A percentile compares a stretch with the other conserved stretches of the same genome.
phyloP scores from a whole-genome alignment of 1,140 invertebrate genomes.

The Drosophila mayri region DNA sequence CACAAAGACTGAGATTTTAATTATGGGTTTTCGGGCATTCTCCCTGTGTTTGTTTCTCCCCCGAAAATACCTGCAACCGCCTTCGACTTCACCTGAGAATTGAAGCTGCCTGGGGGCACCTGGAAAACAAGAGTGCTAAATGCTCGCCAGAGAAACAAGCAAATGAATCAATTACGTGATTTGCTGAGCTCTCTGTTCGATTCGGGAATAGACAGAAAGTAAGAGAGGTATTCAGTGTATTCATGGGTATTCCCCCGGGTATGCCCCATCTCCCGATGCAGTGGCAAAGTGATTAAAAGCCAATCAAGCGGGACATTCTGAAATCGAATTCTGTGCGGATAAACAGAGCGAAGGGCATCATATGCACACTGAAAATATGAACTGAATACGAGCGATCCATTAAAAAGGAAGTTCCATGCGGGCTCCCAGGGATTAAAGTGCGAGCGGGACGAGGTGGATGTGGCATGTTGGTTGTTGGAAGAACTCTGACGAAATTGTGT shows the following conservation, averaged over 20 bases:
- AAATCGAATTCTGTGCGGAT: conserved; percentile 28
- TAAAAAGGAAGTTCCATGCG: conserved; percentile 75
- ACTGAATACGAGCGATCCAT: conserved; percentile 47
- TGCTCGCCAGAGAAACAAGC: conserved; percentile 3
- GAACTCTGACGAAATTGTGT: conserved; percentile 60
- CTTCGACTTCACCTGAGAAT: conserved; percentile 29
- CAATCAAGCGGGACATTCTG: conserved; percentile 35
- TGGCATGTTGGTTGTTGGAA: neutral
- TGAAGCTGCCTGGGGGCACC: conserved; percentile 18
- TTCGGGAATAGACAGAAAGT: neutral
- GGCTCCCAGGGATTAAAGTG: conserved; percentile 24
- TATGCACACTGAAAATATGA: conserved; percentile 35
- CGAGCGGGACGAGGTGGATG: neutral
- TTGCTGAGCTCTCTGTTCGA: conserved; percentile 28
- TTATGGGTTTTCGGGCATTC: conserved; percentile 56
- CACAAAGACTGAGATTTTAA: conserved; percentile 73
- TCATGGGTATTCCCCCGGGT: conserved; percentile 20
- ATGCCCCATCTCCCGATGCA: conserved; percentile 24
- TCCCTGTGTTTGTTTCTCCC: conserved; percentile 12
- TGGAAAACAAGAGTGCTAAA: conserved; percentile 41
- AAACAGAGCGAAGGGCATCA: conserved; percentile 20
- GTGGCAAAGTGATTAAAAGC: conserved; percentile 44
- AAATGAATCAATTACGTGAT: conserved; percentile 76
- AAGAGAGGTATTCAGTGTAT: neutral
- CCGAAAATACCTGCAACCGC: conserved; percentile 13